Base-by-base conservation (phyloP, 1,140 invertebrate species). In the Nasonia vitripennis region DNA sequence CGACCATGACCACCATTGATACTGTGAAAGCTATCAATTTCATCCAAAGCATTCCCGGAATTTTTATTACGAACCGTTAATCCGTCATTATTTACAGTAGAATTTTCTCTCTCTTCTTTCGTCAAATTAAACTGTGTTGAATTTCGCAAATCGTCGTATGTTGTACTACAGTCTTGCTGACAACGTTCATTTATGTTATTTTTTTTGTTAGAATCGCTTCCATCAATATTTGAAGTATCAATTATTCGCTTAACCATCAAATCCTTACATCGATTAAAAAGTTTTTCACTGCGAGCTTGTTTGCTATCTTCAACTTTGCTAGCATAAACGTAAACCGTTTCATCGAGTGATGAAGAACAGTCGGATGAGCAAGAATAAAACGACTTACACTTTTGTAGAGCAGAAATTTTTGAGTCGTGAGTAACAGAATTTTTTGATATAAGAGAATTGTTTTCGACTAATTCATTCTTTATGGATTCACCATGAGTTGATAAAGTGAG, bases 1-100 rank as follows among this genome's bases (percentile, higher is more conserved):
- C 74, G 37, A 34, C 85, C 80, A 62, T 67, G 27, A 27, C 86
- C 80, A 6, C 87, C 87, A 23, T 62, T 83, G 27, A 48, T 27
- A 85, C 86, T 86, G 7, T 51, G 31, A 70, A 78, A 70, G n/a
- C 45, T 41, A 31, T 67, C 31, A 83, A 14, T 27, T 41, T 83
- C 34, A 41, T 27, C 62, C 14, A 27, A 45, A 62, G 37, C 23
- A 77, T 9, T 14, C 23, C 14, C 23, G 0, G 20, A 41, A 41
- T 20, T 23, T 45, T 67, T 23, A 7, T 75, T n/a, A 62, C 20
- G 17, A 75, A 75, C 20, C 34, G 73, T 75, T 1, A 75, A 37
- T 75, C 12, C 17, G 20, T 41, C 9, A 37, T 45, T 45, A 20
- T n/a, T 37, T 10, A 17, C 7, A n/a, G 27, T 17, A 45, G 73